Percentiles rank a stretch among this genome's conserved stretches.
phyloP scores from a whole-genome alignment of 2,888 invertebrate species.

The Clostera curtula region DNA sequence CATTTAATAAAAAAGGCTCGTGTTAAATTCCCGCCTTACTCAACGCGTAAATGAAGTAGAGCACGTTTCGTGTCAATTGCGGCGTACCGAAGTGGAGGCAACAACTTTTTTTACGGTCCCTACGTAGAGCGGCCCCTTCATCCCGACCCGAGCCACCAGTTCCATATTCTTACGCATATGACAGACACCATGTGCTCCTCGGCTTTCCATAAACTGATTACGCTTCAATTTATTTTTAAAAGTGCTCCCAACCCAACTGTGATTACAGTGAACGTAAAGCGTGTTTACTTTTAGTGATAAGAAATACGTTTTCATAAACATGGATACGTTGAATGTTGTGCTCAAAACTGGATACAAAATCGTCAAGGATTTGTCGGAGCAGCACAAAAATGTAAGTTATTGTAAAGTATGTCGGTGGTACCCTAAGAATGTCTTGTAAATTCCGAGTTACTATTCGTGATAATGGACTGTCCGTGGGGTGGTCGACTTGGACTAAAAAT shows the following conservation, averaged over 20 bases:
- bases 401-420: constrained; percentile 1
- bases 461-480: too few species aligned
- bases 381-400: constrained; percentile 55
- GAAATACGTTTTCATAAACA: constrained; percentile 24
- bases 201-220: constrained; percentile 13
- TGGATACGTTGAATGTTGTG: constrained; percentile 60
- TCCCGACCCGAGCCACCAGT: constrained; percentile 45
- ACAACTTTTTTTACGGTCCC: constrained; percentile 64
- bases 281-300: constrained; percentile 14
- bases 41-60: constrained; percentile 39
- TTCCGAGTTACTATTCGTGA: too few species aligned
- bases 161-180: constrained; percentile 58
- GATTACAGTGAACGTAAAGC: constrained; percentile 9
- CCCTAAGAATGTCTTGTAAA: too few species aligned
- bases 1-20: too few species aligned
- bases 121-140: constrained; percentile 63
- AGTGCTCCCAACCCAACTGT: constrained; percentile 7
- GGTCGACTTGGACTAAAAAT: too few species aligned
- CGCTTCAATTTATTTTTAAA: constrained; percentile 9
- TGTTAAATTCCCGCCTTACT: too few species aligned
- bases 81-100: constrained; percentile 48
- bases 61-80: constrained; percentile 37
- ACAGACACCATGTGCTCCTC: constrained; percentile 50
- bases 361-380: constrained; percentile 61
- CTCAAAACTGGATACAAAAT: constrained; percentile 65